These are phyloP conservation scores for Nebria brevicollis DNA, from an alignment of 2,888 invertebrate genomes.

Conservation along the genomic window DNA sequence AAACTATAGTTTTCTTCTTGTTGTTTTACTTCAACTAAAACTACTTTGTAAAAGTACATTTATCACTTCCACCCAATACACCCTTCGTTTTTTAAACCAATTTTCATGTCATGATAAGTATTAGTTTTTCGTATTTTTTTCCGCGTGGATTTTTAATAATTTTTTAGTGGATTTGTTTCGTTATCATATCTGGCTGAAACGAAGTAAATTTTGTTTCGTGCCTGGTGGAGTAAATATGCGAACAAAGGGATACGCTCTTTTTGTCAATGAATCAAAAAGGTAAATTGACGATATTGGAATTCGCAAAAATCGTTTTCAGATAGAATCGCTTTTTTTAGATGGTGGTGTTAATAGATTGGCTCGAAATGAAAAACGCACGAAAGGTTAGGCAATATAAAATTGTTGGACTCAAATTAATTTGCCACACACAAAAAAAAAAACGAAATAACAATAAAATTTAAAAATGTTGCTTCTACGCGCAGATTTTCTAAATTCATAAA, in stretches of 20 bases:
- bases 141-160: background rate
- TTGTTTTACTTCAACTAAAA: background rate
- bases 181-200: background rate
- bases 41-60: background rate
- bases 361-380: background rate
- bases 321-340: background rate
- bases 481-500: too few relatives aligned
- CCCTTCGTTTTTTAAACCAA: background rate
- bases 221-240: background rate
- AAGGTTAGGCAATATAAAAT: background rate
- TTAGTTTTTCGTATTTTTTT: background rate
- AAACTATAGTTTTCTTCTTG: background rate
- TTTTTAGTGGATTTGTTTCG: background rate
- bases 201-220: background rate
- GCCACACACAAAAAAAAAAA: too few relatives aligned
- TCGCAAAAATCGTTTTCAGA: conserved; percentile 1
- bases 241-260: background rate
- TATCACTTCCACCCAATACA: background rate
- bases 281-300: background rate
- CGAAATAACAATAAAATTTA: too few relatives aligned
- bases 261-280: background rate
- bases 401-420: too few relatives aligned
- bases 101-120: background rate
- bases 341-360: background rate
- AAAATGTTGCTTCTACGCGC: too few relatives aligned